These are phyloP conservation scores for Discoglossus pictus DNA, from an alignment of 2,797 vertebrate species.

Conservation along the genomic window DNA sequence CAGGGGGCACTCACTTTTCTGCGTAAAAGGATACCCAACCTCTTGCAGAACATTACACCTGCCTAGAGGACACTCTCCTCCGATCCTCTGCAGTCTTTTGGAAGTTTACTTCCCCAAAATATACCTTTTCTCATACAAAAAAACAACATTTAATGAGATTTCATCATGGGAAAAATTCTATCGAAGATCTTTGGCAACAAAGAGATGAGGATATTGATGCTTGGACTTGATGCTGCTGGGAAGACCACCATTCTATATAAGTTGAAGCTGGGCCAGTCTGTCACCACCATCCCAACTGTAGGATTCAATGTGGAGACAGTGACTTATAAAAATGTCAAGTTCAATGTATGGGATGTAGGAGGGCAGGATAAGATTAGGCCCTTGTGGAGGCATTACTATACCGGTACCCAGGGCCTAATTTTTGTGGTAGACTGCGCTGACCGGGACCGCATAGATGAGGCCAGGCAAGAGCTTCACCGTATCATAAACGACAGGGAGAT, in stretches of 20 bases:
- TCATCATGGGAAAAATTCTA: conserved; percentile 95
- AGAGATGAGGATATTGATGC: conserved; percentile 99
- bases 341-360: conserved; percentile 98
- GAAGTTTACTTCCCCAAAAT: no score
- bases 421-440: conserved; percentile 99
- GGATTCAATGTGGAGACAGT: conserved; percentile 99
- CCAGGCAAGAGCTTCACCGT: conserved; percentile 97
- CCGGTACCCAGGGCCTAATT: conserved; percentile 96
- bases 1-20: no score
- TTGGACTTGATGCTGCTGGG: conserved; percentile 95
- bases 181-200: conserved; percentile 99
- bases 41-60: no score
- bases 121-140: not conserved
- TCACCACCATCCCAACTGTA: conserved; percentile 97
- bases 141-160: conserved; percentile 23
- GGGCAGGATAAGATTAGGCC: conserved; percentile 98
- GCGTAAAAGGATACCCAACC: no score
- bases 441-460: conserved; percentile 97
- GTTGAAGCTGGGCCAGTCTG: conserved; percentile 98
- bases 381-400: conserved; percentile 98
- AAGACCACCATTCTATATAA: conserved; percentile 99
- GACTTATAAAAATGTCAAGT: conserved; percentile 99
- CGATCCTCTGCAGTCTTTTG: no score
- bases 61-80: no score
- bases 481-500: conserved; percentile 99